Percentiles rank a stretch among this genome's conserved stretches.
phyloP scores from a whole-genome alignment of 2,888 invertebrate genomes.

The Ctena decussata region DNA sequence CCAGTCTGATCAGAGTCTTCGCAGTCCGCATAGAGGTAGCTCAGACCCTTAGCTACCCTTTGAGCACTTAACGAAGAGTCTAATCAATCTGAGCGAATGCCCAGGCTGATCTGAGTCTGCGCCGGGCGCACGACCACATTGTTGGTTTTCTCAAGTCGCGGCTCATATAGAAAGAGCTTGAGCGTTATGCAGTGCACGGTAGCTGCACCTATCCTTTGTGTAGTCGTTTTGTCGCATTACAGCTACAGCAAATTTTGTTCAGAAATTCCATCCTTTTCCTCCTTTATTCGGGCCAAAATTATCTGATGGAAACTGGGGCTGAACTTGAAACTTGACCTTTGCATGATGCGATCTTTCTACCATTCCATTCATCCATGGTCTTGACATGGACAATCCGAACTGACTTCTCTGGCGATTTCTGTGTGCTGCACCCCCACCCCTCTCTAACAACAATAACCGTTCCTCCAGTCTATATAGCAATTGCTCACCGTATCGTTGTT shows the following conservation, averaged over 20 bases:
- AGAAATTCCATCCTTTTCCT: conserved; percentile 6
- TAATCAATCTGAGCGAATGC: too few species aligned
- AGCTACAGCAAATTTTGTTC: not conserved
- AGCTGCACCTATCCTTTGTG: too few species aligned
- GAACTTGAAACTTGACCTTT: conserved; percentile 70
- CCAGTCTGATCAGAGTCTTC: too few species aligned
- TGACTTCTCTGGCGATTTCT: conserved; percentile 41
- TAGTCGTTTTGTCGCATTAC: not conserved
- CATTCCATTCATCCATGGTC: conserved; percentile 71
- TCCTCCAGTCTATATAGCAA: conserved; percentile 66
- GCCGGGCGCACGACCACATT: too few species aligned
- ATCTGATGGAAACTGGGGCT: conserved; percentile 31
- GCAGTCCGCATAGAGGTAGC: too few species aligned
- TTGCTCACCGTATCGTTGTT: conserved; percentile 69
- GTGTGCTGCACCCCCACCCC: conserved; percentile 22
- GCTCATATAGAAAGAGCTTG: too few species aligned
- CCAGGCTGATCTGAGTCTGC: too few species aligned
- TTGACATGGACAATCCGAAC: conserved; percentile 58
- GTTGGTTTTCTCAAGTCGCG: too few species aligned
- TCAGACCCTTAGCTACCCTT: too few species aligned
- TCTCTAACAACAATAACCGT: conserved; percentile 64
- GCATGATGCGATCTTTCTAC: conserved; percentile 71
- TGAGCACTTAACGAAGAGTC: too few species aligned
- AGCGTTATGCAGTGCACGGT: too few species aligned
- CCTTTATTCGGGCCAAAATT: not conserved